These are phyloP conservation scores for Megaceryle maxima DNA, from an alignment of 2,113 vertebrate genomes.

Conservation along the genomic window DNA sequence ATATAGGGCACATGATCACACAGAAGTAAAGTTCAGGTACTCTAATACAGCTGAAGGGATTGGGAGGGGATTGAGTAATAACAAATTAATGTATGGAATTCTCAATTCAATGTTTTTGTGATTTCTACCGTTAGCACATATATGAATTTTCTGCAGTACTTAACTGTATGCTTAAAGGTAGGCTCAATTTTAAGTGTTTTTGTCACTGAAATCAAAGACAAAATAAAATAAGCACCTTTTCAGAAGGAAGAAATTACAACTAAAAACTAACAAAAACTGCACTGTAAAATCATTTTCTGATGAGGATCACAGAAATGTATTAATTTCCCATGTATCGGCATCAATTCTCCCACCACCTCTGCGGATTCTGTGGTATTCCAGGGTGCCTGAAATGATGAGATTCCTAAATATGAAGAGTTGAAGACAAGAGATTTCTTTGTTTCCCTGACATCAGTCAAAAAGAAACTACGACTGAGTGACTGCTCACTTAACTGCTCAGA, in stretches of 20 bases:
- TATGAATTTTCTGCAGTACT: not conserved
- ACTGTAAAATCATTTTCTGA: not conserved
- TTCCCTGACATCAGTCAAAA: not conserved
- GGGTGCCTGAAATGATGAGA: not conserved
- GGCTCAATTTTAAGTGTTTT: not conserved
- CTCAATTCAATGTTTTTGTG: not conserved
- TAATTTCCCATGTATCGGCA: not conserved
- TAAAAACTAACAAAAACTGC: not conserved
- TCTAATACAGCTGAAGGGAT: not conserved
- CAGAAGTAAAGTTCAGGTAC: not conserved
- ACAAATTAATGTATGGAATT: not conserved
- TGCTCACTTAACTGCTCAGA: not conserved
- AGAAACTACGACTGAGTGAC: rapidly evolving
- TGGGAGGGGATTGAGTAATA: not conserved
- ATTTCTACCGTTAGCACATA: not conserved
- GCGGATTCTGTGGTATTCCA: not conserved
- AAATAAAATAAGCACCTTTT: not conserved
- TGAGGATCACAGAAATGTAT: not conserved
- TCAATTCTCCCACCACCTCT: not conserved
- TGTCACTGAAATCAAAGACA: not conserved
- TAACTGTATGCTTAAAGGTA: not conserved
- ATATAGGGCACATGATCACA: not conserved
- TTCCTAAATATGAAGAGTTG: not conserved
- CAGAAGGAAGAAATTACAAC: not conserved
- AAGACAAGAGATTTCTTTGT: not conserved